Evolutionary conservation across 2,113 vertebrate genomes (phyloP).

Genomic region (Xiphophorus couchianus): DNA sequence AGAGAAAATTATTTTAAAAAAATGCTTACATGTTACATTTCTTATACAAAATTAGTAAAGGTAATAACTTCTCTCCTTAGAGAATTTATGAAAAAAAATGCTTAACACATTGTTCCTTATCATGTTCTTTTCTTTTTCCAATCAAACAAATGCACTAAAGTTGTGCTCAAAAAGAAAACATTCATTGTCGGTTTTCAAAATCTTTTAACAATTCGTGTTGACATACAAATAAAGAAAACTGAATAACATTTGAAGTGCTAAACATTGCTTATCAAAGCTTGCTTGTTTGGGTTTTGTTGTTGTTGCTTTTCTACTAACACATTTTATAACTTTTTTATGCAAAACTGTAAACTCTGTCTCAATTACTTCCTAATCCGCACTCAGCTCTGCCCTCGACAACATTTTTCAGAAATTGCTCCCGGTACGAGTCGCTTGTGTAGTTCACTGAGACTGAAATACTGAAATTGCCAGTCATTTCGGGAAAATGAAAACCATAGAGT

Average conservation of each 20-base stretch:
- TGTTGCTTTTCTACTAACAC: too few relatives aligned
- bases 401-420: neutral
- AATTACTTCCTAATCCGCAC: neutral
- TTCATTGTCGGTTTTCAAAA: neutral
- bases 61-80: neutral
- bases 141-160: neutral
- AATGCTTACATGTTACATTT: too few relatives aligned
- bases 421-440: constrained; percentile 2
- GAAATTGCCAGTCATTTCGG: constrained; percentile 33
- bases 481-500: constrained; percentile 37
- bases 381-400: neutral
- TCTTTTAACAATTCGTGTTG: neutral
- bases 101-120: neutral
- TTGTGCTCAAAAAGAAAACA: neutral
- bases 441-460: constrained; percentile 28
- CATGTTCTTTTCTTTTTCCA: neutral
- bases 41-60: neutral
- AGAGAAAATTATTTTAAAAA: too few relatives aligned
- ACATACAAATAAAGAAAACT: neutral
- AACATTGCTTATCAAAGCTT: too few relatives aligned
- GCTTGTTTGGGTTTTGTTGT: too few relatives aligned
- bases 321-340: too few relatives aligned
- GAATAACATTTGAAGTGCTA: too few relatives aligned
- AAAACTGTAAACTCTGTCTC: too few relatives aligned
- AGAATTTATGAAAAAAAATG: neutral